Evolutionary conservation across 2,797 vertebrate genomes (phyloP).

Genomic region (Otus scops): DNA sequence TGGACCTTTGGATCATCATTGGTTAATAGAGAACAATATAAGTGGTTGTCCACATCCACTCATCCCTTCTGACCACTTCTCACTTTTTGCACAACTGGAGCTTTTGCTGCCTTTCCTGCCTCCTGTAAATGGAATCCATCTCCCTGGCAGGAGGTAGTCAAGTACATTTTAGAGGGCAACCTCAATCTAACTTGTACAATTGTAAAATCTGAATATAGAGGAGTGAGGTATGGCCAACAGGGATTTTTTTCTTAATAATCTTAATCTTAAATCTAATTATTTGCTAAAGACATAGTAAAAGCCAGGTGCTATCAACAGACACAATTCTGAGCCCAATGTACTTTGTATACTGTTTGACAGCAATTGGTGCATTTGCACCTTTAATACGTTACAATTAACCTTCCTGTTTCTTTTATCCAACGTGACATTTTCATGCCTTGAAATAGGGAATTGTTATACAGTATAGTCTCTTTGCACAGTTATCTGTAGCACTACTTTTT

Average conservation of each 20-base stretch:
- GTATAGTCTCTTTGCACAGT: constrained; percentile 83
- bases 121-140: constrained; percentile 93
- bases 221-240: constrained; percentile 92
- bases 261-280: constrained; percentile 80
- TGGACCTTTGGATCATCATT: constrained; percentile 95
- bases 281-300: constrained; percentile 82
- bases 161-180: constrained; percentile 78
- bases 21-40: constrained; percentile 97
- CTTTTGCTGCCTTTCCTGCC: constrained; percentile 92
- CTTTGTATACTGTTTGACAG: constrained; percentile 79
- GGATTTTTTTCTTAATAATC: constrained; percentile 85
- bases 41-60: constrained; percentile 96
- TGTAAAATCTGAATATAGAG: constrained; percentile 86
- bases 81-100: constrained; percentile 98
- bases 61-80: constrained; percentile 99
- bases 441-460: constrained; percentile 79
- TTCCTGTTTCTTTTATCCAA: constrained; percentile 81
- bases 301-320: constrained; percentile 84
- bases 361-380: constrained; percentile 76
- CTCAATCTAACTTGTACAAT: constrained; percentile 77
- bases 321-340: constrained; percentile 81
- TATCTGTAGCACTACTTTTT: constrained; percentile 91
- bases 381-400: constrained; percentile 75
- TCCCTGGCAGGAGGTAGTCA: constrained; percentile 96
- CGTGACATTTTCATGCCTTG: constrained; percentile 82